Percentiles rank a stretch among this genome's conserved stretches.
Evolutionary conservation across 1,140 invertebrate genomes (phyloP).

Genomic region (Drosophila sproati): DNA sequence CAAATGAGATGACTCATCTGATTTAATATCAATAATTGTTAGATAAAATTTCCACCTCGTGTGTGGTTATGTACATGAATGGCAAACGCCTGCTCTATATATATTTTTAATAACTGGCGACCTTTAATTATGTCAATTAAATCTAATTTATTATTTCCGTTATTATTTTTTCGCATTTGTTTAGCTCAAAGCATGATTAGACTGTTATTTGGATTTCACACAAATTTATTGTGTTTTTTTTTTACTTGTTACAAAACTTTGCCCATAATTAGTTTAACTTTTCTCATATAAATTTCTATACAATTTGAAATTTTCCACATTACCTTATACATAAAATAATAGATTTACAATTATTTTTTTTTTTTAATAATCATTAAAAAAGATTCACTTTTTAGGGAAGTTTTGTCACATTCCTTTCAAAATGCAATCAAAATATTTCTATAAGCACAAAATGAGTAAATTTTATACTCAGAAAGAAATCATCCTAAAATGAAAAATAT

Average conservation of each 20-base stretch:
- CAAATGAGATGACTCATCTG: constrained; percentile 21
- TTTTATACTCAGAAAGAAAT: too few species aligned
- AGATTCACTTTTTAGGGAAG: not conserved
- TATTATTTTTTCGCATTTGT: constrained; percentile 1
- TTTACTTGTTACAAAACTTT: not conserved
- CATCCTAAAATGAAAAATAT: too few species aligned
- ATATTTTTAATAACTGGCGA: not conserved
- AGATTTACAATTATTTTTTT: not conserved
- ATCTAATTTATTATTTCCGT: constrained; percentile 13
- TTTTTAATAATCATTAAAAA: too few species aligned
- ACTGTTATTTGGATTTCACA: not conserved
- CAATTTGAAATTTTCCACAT: not conserved
- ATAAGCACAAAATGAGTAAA: too few species aligned
- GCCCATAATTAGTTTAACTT: not conserved
- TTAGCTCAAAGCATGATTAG: not conserved
- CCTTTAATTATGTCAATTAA: constrained; percentile 32
- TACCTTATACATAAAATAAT: not conserved
- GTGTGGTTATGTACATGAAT: constrained; percentile 4
- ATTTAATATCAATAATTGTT: constrained; percentile 12
- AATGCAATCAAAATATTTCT: too few species aligned
- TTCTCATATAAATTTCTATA: not conserved
- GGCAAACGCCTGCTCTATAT: not conserved
- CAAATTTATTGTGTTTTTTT: not conserved
- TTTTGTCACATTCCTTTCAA: not conserved
- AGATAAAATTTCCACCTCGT: constrained; percentile 4